Conservation (phyloP, 2,113 vertebrate genomes). For the Atherinomorus stipes region DNA sequence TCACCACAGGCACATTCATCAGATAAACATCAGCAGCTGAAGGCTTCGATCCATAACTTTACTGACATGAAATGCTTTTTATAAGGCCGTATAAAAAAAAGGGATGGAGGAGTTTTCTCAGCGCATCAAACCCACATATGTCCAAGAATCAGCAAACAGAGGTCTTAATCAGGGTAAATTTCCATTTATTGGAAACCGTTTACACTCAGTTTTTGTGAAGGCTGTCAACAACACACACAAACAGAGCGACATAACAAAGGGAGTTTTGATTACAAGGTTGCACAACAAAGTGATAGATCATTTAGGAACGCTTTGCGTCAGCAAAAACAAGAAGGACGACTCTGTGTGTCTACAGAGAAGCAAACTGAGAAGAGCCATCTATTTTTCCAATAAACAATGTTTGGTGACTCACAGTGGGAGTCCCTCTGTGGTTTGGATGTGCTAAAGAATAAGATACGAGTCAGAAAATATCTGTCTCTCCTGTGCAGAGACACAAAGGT, state of each 20-base stretch:
- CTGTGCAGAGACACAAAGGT: background rate
- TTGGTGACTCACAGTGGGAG: slow-evolving; percentile 3
- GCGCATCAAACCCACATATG: background rate
- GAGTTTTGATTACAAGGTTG: background rate
- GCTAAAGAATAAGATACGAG: background rate
- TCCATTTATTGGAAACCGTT: slow-evolving; percentile 11
- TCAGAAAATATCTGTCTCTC: background rate
- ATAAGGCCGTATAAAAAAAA: too few relatives aligned
- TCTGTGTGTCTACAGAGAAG: background rate
- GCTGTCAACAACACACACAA: background rate
- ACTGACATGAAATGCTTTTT: background rate
- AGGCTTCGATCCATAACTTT: background rate
- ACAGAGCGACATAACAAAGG: background rate
- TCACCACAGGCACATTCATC: background rate
- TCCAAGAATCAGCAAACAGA: background rate
- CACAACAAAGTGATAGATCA: background rate
- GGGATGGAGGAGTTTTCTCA: background rate
- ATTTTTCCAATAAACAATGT: background rate
- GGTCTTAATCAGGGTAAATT: slow-evolving; percentile 22
- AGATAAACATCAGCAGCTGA: background rate
- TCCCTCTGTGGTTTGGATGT: background rate
- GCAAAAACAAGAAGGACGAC: background rate
- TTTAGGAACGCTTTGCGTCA: background rate
- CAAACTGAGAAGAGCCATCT: background rate
- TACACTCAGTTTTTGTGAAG: background rate